These are phyloP conservation scores for Castor canadensis DNA, from an alignment of 2,113 vertebrate species.

Conservation along the genomic window DNA sequence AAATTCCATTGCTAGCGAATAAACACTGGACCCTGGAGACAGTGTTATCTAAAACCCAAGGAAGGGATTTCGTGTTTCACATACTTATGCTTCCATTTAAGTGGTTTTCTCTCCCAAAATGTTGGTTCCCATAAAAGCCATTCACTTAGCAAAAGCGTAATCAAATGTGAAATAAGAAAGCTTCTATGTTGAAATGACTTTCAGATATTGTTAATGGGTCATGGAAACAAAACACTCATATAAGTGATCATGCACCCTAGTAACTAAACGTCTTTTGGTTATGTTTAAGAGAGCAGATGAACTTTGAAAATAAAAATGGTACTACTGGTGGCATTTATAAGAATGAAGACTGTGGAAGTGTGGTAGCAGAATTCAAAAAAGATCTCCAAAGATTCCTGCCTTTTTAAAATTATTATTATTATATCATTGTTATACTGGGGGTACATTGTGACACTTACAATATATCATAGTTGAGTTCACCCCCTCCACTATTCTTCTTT, in stretches of 20 bases:
- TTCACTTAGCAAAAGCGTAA: neutral
- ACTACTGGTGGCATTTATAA: neutral
- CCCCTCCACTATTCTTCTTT: too few relatives aligned
- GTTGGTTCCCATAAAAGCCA: neutral
- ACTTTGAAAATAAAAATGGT: neutral
- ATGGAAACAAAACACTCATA: neutral
- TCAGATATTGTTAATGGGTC: neutral
- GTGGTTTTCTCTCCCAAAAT: neutral
- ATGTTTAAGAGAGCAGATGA: neutral
- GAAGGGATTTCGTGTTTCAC: constrained; percentile 9
- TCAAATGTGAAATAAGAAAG: constrained; percentile 30
- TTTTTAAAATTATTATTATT: too few relatives aligned
- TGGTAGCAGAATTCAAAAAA: neutral
- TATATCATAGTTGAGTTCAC: too few relatives aligned
- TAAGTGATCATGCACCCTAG: neutral
- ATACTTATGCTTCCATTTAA: neutral
- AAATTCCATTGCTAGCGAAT: constrained; percentile 62
- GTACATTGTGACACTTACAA: too few relatives aligned
- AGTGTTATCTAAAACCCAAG: neutral
- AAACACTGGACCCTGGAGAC: constrained; percentile 44
- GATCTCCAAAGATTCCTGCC: neutral
- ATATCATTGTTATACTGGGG: too few relatives aligned
- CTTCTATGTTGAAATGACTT: neutral
- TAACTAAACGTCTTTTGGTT: neutral
- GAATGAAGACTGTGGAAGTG: neutral